Base-by-base conservation (phyloP, 2,113 vertebrate species). In the Leucopternis melanops region DNA sequence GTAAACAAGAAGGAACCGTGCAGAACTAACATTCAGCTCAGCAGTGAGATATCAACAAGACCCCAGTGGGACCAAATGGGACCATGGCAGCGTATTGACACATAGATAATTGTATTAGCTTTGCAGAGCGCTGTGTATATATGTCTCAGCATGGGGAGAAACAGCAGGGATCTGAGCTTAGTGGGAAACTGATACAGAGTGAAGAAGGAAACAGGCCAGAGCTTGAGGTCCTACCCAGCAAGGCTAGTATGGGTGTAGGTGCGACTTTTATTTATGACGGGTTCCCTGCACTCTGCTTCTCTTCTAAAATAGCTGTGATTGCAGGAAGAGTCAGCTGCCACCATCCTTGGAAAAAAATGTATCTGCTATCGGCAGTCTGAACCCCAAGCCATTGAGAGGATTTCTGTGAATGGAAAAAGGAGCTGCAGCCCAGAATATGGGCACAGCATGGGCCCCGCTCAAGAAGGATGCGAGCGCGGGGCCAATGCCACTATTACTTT, bases 21-120 rank as follows among this genome's bases (percentile, higher is more conserved):
- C 94, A 95, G 83, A 95, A 94, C 77, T 84, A 90, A 71, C 65
- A 72, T 22, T 78, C 88, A 88, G 38, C 86, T 94, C 69, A 81
- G 77, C 91, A 90, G 52, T 65, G 57, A 93, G 86, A 69, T 69
- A 93, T 47, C 86, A 96, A 63, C 69, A 57, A 86, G 88, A 89
- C 62, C 73, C 72, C 86, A 81, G 61, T 90, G 94, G 81, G 87
- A 94, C 84, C 78, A 87, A 95, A 91, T 36, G 81, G 84, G 78
- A 87, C 84, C 1, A 0, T 34, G 85, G 85, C 74, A 93, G 88
- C 70, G 36, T 87, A 91, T 3, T 93, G 92, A 86, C 90, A 94
- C 62, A 18, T 2, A 78, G 92, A 86, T 95, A 93, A 96, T 71
- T 90, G 67, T 92, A 88, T 88, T 63, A 96, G 82, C 88, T 96